Percentiles rank a stretch among this genome's conserved stretches.
Conservation (phyloP, 2,888 invertebrate genomes). For the Nephrotoma appendiculata region DNA sequence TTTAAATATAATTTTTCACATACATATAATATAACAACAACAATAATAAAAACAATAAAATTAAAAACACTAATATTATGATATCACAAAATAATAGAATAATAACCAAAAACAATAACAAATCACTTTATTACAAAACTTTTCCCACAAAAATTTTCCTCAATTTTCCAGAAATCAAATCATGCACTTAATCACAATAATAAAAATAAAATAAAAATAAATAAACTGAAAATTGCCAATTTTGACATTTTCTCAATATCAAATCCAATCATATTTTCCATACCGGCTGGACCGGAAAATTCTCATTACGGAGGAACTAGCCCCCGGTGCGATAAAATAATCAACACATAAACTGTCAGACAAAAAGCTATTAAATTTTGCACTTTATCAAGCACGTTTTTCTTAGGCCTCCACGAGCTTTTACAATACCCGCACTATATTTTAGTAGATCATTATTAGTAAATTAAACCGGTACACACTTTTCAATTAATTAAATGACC, state of each 20-base stretch:
- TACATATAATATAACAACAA: background rate
- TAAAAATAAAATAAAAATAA: background rate
- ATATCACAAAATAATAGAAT: background rate
- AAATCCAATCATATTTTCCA: background rate
- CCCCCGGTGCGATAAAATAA: background rate
- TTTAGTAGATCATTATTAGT: background rate
- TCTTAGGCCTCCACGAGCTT: background rate
- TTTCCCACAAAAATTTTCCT: background rate
- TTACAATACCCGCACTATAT: background rate
- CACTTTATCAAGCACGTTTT: background rate
- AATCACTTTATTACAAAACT: background rate
- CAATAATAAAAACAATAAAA: background rate
- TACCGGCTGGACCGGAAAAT: background rate
- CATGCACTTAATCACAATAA: background rate
- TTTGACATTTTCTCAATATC: background rate
- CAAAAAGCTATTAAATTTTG: background rate
- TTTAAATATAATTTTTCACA: background rate
- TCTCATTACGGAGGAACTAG: background rate
- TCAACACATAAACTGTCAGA: background rate
- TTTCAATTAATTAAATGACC: background rate
- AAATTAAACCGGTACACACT: background rate
- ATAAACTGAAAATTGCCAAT: background rate
- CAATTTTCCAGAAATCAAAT: background rate
- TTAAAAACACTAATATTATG: background rate
- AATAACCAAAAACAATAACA: background rate